Evolutionary conservation across 2,113 vertebrate species (phyloP), one percentile per base, ranked within the genome.

Genomic region (Apus apus): DNA sequence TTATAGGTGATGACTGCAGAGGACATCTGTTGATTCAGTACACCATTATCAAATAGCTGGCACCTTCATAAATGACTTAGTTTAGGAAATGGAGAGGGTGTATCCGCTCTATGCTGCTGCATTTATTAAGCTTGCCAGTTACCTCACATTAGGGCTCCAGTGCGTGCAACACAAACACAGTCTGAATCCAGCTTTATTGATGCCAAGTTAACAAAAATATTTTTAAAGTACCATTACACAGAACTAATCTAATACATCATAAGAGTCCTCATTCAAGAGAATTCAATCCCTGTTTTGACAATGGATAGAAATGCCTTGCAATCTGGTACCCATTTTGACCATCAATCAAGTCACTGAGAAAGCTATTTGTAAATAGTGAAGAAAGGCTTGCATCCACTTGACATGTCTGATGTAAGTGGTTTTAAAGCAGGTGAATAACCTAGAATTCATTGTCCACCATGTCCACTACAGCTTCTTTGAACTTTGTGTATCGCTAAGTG

Each of bases 351-450:
- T 71, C 15, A 57, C 64, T 32, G 26, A 54, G 60, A 43, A 78
- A 50, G 46, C 53, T 72, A 5, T 10, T 67, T 12, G 17, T 67
- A 73, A 80, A 64, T 21, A 62, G 43, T 88, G 40, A 76, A 48
- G 29, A 22, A 70, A 25, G 0, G 1, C 48, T 87, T 48, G 23
- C 77, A 27, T 23, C 27, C 0, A 0, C 16, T 77, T 80, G 60
- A 30, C 13, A 4, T 27, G 16, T 40, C 38, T 67, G 26, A 21
- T 85, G 4, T 45, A 57, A 81, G 22, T 53, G 53, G 12, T 64
- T 93, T 86, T 68, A 88, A 43, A 43, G 79, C 65, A 85, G 43
- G 21, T 88, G 34, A 75, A 60, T 90, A 86, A 88, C 45, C 19
- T 67, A 61, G 30, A 78, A 78, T 53, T 85, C 15, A 75, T 95